Conservation (phyloP, 1,140 invertebrate species). For the Sipha flava region DNA sequence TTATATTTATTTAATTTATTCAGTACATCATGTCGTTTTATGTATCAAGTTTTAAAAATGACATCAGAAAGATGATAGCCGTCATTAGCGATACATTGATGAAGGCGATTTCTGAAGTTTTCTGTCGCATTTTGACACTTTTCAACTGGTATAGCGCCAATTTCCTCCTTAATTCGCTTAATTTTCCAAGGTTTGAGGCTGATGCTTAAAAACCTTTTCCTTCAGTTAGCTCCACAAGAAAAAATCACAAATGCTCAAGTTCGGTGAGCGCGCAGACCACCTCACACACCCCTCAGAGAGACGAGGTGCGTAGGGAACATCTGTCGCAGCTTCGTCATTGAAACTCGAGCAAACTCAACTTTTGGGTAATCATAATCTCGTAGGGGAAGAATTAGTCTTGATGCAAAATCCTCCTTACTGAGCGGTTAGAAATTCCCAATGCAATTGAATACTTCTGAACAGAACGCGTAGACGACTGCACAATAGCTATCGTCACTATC, state of each 20-base stretch:
- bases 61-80: not conserved
- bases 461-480: not conserved
- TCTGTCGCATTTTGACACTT: not conserved
- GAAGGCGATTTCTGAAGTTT: conserved; percentile 1
- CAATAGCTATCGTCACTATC: not conserved
- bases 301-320: not conserved
- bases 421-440: not conserved
- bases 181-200: not conserved
- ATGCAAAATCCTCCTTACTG: not conserved
- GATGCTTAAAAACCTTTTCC: not conserved
- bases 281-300: not conserved
- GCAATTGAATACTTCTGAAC: not conserved
- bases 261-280: not conserved
- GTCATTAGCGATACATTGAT: not conserved
- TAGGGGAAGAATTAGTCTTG: not conserved
- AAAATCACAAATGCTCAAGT: not conserved
- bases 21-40: no score
- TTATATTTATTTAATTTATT: no score
- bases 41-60: no score
- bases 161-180: not conserved
- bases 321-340: not conserved
- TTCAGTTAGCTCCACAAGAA: not conserved
- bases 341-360: not conserved
- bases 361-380: not conserved
- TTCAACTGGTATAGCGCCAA: not conserved